A percentile compares a stretch with the other conserved stretches of the same genome.
These are phyloP conservation scores for Redunca redunca DNA, from an alignment of 2,113 vertebrate species.

Conservation along the genomic window DNA sequence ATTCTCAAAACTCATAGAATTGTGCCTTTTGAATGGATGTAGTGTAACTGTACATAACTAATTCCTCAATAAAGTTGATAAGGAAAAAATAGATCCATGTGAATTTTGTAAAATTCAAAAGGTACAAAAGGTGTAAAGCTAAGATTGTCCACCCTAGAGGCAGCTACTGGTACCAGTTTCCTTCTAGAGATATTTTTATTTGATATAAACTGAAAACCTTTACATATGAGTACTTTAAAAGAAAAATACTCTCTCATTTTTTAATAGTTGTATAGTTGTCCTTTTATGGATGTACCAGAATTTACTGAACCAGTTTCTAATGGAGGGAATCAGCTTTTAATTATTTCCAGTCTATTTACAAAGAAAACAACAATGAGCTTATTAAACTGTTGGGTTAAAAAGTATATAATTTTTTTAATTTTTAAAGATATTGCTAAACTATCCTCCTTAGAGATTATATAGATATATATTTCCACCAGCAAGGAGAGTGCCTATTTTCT, in stretches of 20 bases:
- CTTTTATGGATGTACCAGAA: neutral
- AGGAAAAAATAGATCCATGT: neutral
- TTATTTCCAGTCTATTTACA: neutral
- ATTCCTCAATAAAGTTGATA: neutral
- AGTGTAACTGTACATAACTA: neutral
- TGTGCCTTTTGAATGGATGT: neutral
- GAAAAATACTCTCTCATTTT: neutral
- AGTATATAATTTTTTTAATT: neutral
- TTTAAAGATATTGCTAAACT: neutral
- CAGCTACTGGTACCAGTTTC: neutral
- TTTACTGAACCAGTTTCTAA: neutral
- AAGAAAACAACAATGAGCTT: neutral
- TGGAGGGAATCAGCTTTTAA: neutral
- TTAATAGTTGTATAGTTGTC: neutral
- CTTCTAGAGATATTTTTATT: constrained; percentile 19
- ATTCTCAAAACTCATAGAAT: neutral
- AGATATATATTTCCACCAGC: neutral
- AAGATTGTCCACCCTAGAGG: neutral
- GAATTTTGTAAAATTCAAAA: neutral
- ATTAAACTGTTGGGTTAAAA: neutral
- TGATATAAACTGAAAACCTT: neutral
- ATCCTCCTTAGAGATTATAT: neutral
- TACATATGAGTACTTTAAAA: neutral
- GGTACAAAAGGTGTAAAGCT: neutral
- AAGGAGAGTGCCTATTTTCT: neutral